phyloP scores from a whole-genome alignment of 2,888 invertebrate species.

The Lydus trimaculatus region DNA sequence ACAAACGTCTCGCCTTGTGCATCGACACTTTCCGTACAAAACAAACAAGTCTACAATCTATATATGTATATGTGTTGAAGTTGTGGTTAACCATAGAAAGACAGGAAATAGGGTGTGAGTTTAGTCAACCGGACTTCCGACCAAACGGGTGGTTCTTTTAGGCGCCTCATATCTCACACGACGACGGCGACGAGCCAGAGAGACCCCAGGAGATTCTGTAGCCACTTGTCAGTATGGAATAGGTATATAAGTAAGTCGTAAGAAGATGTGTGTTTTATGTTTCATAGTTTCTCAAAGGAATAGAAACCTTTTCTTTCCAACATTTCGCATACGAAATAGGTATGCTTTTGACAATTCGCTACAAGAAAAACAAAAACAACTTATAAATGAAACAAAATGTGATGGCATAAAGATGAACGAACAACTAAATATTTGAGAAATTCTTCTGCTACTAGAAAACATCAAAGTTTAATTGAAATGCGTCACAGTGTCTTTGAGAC shows the following conservation, averaged over 20 bases:
- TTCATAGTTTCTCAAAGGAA: slow-evolving; percentile 27
- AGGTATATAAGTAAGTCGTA: slow-evolving; percentile 46
- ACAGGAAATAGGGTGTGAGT: slow-evolving; percentile 42
- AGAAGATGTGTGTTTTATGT: slow-evolving; percentile 43
- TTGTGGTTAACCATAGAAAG: slow-evolving; percentile 51
- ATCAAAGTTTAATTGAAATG: slow-evolving; percentile 55
- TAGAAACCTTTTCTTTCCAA: background rate
- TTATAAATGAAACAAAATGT: slow-evolving; percentile 10
- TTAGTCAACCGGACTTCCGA: slow-evolving; percentile 52
- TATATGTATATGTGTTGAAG: slow-evolving; percentile 39
- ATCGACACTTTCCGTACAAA: slow-evolving; percentile 44
- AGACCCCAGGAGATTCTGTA: slow-evolving; percentile 40
- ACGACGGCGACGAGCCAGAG: slow-evolving; percentile 47
- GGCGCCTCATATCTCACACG: slow-evolving; percentile 51
- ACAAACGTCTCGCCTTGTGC: slow-evolving; percentile 36
- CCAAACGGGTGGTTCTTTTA: slow-evolving; percentile 43
- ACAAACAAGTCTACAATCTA: slow-evolving; percentile 45
- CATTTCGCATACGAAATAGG: background rate
- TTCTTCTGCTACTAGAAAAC: slow-evolving; percentile 43
- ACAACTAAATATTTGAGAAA: slow-evolving; percentile 42
- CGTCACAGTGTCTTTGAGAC: slow-evolving; percentile 51
- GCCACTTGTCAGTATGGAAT: slow-evolving; percentile 44
- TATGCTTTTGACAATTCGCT: slow-evolving; percentile 3
- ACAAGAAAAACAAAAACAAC: background rate
- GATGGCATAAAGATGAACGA: background rate